phyloP scores from a whole-genome alignment of 2,888 invertebrate species.

The Pemphredon lugubris region DNA sequence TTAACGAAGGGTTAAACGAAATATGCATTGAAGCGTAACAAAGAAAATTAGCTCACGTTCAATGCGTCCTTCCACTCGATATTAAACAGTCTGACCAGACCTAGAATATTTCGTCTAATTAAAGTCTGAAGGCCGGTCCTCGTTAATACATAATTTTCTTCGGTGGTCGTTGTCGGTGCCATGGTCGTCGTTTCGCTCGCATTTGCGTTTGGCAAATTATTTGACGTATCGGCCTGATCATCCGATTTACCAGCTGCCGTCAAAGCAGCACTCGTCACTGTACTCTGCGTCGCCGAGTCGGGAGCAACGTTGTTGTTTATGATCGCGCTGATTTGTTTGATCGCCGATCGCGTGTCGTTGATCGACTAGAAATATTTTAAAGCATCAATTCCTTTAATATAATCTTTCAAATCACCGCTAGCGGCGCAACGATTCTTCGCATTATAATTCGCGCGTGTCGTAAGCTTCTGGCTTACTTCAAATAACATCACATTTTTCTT shows the following conservation, averaged over 20 bases:
- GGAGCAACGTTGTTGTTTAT: constrained; percentile 72
- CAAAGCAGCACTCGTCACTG: constrained; percentile 39
- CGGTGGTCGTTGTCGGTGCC: constrained; percentile 73
- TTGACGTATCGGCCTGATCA: constrained; percentile 1
- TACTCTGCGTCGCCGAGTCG: constrained; percentile 57
- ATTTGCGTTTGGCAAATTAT: constrained; percentile 17
- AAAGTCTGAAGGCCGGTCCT: constrained; percentile 79
- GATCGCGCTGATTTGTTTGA: constrained; percentile 79
- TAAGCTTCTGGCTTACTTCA: no score
- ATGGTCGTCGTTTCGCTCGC: constrained; percentile 69
- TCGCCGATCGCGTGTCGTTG: constrained; percentile 82
- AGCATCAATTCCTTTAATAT: not conserved
- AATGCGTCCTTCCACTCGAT: constrained; percentile 82
- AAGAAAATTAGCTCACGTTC: constrained; percentile 81
- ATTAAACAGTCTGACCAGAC: constrained; percentile 81
- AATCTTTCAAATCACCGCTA: not conserved
- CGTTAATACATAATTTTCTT: constrained; percentile 79
- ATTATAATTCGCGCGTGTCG: no score
- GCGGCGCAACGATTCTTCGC: not conserved
- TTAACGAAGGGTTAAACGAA: no score
- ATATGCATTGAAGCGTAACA: no score
- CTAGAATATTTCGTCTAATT: constrained; percentile 81
- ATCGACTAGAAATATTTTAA: constrained; percentile 79
- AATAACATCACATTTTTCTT: not conserved
- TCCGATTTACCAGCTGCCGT: constrained; percentile 21